Conservation (phyloP, 2,797 vertebrate genomes). For the Toxotes lorentzi region DNA sequence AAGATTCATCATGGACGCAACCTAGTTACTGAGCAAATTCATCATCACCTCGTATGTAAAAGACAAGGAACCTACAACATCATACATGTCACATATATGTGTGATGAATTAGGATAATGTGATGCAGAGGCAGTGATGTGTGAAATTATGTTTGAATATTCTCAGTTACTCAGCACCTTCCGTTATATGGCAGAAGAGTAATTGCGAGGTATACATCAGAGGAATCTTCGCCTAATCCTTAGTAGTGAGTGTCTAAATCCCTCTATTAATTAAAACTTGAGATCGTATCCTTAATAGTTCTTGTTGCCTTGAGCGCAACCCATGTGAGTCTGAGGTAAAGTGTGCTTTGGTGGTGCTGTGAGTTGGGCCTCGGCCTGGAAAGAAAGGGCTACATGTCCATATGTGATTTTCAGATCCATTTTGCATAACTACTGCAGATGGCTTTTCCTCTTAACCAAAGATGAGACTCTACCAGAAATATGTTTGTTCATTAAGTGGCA, state of each 20-base stretch:
- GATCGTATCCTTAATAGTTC: slow-evolving; percentile 53
- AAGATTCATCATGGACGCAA: background rate
- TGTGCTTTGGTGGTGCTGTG: slow-evolving; percentile 6
- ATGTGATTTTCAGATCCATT: slow-evolving; percentile 48
- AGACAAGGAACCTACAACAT: slow-evolving; percentile 11
- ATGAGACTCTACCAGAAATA: slow-evolving; percentile 68
- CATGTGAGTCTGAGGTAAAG: slow-evolving; percentile 6
- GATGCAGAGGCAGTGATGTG: slow-evolving; percentile 38
- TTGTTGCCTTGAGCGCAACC: slow-evolving; percentile 18
- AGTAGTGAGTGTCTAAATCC: slow-evolving; percentile 37
- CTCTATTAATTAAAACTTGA: slow-evolving; percentile 60
- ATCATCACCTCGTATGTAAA: background rate
- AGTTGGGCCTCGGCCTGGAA: slow-evolving; percentile 5
- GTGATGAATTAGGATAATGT: slow-evolving; percentile 23
- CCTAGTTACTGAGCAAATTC: slow-evolving; percentile 5
- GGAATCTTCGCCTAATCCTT: slow-evolving; percentile 33
- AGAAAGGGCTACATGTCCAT: slow-evolving; percentile 29
- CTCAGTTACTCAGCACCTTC: slow-evolving; percentile 59
- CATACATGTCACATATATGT: slow-evolving; percentile 2
- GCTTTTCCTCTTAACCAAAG: slow-evolving; percentile 64
- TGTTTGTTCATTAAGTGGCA: slow-evolving; percentile 80
- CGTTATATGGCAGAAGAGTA: slow-evolving; percentile 34
- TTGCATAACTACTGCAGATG: slow-evolving; percentile 59
- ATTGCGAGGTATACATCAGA: slow-evolving; percentile 34
- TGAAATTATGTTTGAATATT: slow-evolving; percentile 58